phyloP scores from a whole-genome alignment of 2,113 vertebrate genomes.

The Centropristis striata region DNA sequence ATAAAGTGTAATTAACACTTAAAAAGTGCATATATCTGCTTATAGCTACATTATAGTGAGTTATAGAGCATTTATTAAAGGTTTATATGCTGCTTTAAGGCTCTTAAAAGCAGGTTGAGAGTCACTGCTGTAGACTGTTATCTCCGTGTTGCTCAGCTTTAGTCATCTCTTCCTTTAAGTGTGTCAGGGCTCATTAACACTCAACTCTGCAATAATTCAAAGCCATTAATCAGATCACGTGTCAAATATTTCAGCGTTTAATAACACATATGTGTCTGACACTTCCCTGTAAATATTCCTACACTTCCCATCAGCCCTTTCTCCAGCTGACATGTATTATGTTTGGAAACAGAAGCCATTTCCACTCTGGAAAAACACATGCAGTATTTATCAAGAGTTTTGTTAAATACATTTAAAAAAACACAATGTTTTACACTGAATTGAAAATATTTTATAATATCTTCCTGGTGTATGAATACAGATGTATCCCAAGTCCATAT shows the following conservation, averaged over 20 bases:
- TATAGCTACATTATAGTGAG: not conserved
- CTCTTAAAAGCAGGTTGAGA: not conserved
- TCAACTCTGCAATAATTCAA: not conserved
- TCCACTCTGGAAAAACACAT: not conserved
- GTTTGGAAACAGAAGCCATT: slow-evolving; percentile 49
- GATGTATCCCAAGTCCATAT: not conserved
- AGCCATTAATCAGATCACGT: not conserved
- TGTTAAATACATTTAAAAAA: not conserved
- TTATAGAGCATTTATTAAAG: not conserved
- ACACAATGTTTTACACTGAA: slow-evolving; percentile 15
- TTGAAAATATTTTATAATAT: not conserved
- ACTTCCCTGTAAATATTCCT: not conserved
- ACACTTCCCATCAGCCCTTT: slow-evolving; percentile 6
- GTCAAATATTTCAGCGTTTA: not conserved
- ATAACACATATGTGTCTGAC: not conserved
- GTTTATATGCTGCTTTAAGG: not conserved
- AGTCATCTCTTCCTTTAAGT: too few species aligned
- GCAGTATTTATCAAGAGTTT: slow-evolving; percentile 43
- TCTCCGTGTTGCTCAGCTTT: not conserved
- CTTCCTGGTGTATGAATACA: not conserved
- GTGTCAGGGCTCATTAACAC: not conserved
- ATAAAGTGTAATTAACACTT: not conserved
- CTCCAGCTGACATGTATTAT: not conserved
- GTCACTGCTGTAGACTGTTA: not conserved
- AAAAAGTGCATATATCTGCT: not conserved